Percentiles rank a stretch among this genome's conserved stretches.
phyloP scores from a whole-genome alignment of 2,113 vertebrate species.

The Mola mola region DNA sequence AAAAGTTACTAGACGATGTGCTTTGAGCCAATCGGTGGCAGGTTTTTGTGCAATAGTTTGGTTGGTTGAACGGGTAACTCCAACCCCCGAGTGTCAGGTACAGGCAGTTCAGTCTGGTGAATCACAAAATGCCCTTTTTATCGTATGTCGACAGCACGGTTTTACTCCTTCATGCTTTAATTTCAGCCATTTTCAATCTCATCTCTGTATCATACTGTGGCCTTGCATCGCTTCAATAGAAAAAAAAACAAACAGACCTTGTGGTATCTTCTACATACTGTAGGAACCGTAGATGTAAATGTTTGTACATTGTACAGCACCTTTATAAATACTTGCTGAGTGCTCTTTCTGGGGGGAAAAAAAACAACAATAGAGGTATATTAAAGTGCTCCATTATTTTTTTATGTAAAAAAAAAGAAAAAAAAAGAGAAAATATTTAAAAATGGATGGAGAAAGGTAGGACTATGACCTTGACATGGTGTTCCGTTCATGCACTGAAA shows the following conservation, averaged over 20 bases:
- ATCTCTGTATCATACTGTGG: constrained; percentile 80
- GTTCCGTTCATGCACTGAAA: constrained; percentile 84
- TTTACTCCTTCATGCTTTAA: constrained; percentile 32
- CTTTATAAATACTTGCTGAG: constrained; percentile 92
- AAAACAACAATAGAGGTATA: constrained; percentile 76
- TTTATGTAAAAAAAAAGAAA: constrained; percentile 88
- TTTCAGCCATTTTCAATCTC: constrained; percentile 46
- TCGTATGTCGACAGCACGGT: constrained; percentile 41
- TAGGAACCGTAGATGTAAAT: constrained; percentile 91
- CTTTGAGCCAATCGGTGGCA: constrained; percentile 33
- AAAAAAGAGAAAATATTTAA: constrained; percentile 69
- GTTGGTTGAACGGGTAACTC: constrained; percentile 50
- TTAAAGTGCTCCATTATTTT: constrained; percentile 96
- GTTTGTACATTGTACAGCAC: constrained; percentile 99
- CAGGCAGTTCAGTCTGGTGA: constrained; percentile 40
- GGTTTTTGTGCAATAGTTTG: constrained; percentile 71
- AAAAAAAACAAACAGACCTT: constrained; percentile 68
- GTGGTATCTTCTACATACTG: constrained; percentile 81
- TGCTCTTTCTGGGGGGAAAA: constrained; percentile 70
- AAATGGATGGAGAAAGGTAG: constrained; percentile 68
- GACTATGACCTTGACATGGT: constrained; percentile 75
- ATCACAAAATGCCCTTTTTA: constrained; percentile 30
- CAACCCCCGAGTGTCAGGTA: constrained; percentile 49
- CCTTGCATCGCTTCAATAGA: constrained; percentile 86
- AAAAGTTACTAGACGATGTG: neutral